Evolutionary conservation across 2,797 vertebrate species (phyloP).

Genomic region (Amblyraja radiata): DNA sequence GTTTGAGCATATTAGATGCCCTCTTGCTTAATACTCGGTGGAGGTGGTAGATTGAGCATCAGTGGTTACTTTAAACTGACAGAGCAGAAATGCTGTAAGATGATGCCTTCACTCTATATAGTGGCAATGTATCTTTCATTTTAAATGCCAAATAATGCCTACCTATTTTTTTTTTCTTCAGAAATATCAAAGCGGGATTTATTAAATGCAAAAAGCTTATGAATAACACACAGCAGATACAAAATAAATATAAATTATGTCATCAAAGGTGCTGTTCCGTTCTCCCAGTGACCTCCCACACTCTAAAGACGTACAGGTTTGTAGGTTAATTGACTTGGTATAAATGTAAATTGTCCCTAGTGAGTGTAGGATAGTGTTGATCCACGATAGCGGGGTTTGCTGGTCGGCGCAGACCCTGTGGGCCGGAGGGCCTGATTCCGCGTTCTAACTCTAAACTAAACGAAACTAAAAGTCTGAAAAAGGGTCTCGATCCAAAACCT

Average conservation of each 20-base stretch:
- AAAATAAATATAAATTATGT: conserved; percentile 10
- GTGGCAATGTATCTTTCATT: neutral
- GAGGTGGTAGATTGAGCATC: neutral
- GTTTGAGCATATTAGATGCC: neutral
- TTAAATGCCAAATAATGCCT: neutral
- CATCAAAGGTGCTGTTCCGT: neutral
- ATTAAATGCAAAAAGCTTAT: neutral
- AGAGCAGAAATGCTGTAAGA: neutral
- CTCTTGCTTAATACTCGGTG: neutral
- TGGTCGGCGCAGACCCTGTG: no score
- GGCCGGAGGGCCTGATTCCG: no score
- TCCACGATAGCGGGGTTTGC: no score
- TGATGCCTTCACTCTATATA: neutral
- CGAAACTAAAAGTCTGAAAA: no score
- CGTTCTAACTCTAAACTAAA: no score
- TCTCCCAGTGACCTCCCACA: no score
- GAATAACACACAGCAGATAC: neutral
- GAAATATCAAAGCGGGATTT: neutral
- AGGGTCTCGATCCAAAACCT: no score
- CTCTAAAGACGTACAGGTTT: no score
- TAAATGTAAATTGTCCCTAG: no score
- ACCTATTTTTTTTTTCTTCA: neutral
- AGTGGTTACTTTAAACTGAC: neutral
- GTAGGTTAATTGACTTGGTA: no score
- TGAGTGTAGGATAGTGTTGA: no score